Conservation (phyloP, 1,140 invertebrate genomes). For the Lepidurus couesii region DNA sequence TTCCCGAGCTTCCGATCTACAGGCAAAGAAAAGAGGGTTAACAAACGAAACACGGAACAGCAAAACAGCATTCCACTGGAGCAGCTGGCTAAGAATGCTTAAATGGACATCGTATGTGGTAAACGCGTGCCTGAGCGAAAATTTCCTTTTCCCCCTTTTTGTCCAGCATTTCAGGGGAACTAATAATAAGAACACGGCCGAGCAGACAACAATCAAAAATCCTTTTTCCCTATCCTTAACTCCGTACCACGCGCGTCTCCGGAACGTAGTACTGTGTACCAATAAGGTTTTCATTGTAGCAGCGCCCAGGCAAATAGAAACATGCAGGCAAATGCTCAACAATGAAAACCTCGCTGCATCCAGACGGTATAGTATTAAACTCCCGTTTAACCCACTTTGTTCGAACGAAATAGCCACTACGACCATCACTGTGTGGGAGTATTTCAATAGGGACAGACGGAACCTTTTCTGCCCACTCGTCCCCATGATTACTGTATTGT, state of each 20-base stretch:
- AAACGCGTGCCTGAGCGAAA: background rate
- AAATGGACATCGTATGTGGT: conserved; percentile 10
- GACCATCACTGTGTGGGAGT: background rate
- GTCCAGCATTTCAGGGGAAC: too few species aligned
- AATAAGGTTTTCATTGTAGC: background rate
- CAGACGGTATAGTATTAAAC: background rate
- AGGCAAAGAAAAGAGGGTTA: background rate
- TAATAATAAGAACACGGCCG: too few species aligned
- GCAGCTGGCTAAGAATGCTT: conserved; percentile 13
- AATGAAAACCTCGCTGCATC: background rate
- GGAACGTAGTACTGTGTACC: background rate
- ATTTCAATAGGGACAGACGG: background rate
- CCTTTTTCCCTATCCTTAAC: background rate
- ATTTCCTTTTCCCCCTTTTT: background rate
- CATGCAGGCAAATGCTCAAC: background rate
- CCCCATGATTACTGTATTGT: conserved; percentile 19
- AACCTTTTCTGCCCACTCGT: background rate
- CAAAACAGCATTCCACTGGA: background rate
- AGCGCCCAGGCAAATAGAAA: too few species aligned
- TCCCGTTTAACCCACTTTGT: background rate
- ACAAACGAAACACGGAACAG: background rate
- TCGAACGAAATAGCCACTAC: background rate
- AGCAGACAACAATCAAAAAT: too few species aligned
- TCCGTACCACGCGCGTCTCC: background rate
- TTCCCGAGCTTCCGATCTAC: background rate